Percentiles rank a stretch among this genome's conserved stretches.
phyloP scores from a whole-genome alignment of 1,140 invertebrate species.

The Lepidurus packardi region DNA sequence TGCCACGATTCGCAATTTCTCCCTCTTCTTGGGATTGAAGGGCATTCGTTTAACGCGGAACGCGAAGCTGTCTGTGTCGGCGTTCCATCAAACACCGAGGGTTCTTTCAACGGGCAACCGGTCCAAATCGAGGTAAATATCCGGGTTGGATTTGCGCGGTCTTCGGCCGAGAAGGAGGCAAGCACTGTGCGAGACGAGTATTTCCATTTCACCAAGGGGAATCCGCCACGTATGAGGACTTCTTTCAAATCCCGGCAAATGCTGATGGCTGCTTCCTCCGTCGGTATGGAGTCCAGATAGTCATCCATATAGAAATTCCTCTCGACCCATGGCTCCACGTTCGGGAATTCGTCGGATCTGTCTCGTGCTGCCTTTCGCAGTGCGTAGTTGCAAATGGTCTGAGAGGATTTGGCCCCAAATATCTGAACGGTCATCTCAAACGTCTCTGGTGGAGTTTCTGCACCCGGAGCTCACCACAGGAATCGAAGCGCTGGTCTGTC shows the following conservation, averaged over 20 bases:
- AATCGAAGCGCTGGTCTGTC: slow-evolving; percentile 31
- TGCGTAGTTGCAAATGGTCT: slow-evolving; percentile 16
- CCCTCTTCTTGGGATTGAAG: slow-evolving; percentile 32
- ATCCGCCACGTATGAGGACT: slow-evolving; percentile 23
- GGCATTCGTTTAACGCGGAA: slow-evolving; percentile 13
- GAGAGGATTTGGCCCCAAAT: slow-evolving; percentile 34
- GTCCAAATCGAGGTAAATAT: slow-evolving; percentile 34
- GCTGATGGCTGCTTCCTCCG: slow-evolving; percentile 29
- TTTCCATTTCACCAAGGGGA: slow-evolving; percentile 31
- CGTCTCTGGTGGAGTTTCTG: neutral
- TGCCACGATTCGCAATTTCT: slow-evolving; percentile 41
- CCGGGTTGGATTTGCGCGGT: slow-evolving; percentile 18
- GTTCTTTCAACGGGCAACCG: slow-evolving; percentile 31
- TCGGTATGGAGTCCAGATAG: slow-evolving; percentile 5
- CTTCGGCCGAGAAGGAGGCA: slow-evolving; percentile 29
- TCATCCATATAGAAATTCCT: slow-evolving; percentile 34
- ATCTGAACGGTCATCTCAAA: slow-evolving; percentile 34
- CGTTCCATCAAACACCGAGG: slow-evolving; percentile 20
- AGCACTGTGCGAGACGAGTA: slow-evolving; percentile 33
- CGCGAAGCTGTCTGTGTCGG: slow-evolving; percentile 23
- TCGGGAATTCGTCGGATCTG: slow-evolving; percentile 28
- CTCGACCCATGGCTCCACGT: neutral
- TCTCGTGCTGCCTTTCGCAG: slow-evolving; percentile 27
- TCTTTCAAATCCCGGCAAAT: neutral
- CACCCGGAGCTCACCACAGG: slow-evolving; percentile 25